Evolutionary conservation across 2,888 invertebrate genomes (phyloP).

Genomic region (Caradrina kadenii): DNA sequence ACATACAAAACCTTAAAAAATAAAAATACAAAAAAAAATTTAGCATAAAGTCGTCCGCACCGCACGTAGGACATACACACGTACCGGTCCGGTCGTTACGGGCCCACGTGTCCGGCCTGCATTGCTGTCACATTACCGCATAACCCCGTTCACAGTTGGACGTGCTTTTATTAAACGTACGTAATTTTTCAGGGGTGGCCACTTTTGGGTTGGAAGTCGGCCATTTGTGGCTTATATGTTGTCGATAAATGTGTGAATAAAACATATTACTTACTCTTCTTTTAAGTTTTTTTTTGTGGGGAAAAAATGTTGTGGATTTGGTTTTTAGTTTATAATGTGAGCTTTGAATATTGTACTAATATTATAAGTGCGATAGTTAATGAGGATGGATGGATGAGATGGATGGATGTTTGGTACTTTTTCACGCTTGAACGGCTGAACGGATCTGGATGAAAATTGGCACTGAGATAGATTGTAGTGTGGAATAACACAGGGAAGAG

Average conservation of each 20-base stretch:
- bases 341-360: not conserved
- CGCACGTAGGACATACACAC: conserved; percentile 61
- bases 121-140: conserved; percentile 61
- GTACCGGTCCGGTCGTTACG: conserved; percentile 62
- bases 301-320: not conserved
- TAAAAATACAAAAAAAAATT: conserved; percentile 51
- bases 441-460: no score
- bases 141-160: conserved; percentile 46
- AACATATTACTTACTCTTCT: conserved; percentile 20
- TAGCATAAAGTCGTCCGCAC: conserved; percentile 46
- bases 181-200: conserved; percentile 46
- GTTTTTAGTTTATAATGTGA: conserved; percentile 1
- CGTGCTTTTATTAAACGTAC: conserved; percentile 60
- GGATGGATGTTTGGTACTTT: no score
- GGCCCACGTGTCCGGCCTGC: conserved; percentile 62
- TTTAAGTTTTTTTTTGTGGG: not conserved
- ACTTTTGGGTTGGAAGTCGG: conserved; percentile 19
- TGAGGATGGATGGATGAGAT: no score
- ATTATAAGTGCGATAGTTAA: no score
- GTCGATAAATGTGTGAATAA: conserved; percentile 41
- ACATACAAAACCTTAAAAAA: conserved; percentile 43
- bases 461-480: no score
- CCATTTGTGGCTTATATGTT: conserved; percentile 19
- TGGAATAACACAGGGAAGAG: no score
- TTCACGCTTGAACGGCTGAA: no score